These are phyloP conservation scores for Aculops lycopersici DNA, from an alignment of 1,140 invertebrate genomes.

Conservation along the genomic window DNA sequence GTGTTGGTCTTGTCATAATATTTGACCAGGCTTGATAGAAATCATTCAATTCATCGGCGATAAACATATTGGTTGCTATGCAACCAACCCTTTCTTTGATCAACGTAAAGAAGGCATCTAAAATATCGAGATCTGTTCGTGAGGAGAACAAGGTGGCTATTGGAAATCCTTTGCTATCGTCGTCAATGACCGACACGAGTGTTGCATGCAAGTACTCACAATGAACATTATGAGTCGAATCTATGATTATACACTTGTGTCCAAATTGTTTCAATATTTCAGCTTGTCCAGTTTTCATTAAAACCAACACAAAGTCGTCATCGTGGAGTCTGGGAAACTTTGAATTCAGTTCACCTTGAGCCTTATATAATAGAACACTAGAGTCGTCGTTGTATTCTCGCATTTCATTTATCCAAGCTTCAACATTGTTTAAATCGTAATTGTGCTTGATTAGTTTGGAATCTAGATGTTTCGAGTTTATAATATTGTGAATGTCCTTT, in stretches of 20 bases:
- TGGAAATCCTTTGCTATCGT: background rate
- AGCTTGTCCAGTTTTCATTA: background rate
- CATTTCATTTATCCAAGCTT: background rate
- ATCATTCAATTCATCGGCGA: background rate
- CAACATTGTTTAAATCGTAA: background rate
- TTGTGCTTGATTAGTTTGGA: background rate
- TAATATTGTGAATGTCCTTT: background rate
- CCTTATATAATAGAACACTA: background rate
- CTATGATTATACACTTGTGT: background rate
- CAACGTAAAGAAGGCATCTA: background rate
- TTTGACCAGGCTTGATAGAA: background rate
- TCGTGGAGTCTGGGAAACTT: background rate
- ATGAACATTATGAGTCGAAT: background rate
- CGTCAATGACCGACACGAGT: background rate
- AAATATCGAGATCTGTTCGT: background rate
- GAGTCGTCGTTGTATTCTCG: background rate
- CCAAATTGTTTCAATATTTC: background rate
- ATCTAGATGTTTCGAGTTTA: background rate
- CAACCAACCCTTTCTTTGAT: background rate
- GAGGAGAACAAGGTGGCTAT: background rate
- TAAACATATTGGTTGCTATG: background rate
- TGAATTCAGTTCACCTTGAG: background rate
- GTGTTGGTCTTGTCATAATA: background rate
- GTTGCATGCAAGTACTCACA: background rate
- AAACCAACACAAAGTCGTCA: background rate